These are phyloP conservation scores for Chymomyza caudatula DNA, from an alignment of 2,888 invertebrate species.

Conservation along the genomic window DNA sequence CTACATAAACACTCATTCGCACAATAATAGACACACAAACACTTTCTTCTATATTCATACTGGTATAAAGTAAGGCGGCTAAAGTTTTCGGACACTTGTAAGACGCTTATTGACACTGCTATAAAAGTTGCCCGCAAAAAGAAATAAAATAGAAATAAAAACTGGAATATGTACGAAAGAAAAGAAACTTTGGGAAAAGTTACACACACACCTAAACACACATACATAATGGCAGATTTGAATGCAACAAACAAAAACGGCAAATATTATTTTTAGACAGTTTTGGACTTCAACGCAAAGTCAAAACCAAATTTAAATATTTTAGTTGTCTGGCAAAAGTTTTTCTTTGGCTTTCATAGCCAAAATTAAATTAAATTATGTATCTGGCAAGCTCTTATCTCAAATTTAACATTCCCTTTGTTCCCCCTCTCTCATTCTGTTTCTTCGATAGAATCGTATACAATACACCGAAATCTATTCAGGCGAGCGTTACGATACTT, in stretches of 20 bases:
- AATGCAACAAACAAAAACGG: constrained; percentile 16
- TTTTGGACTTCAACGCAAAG: constrained; percentile 9
- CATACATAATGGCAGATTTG: constrained; percentile 5
- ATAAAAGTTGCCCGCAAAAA: constrained; percentile 35
- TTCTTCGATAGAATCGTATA: constrained; percentile 82
- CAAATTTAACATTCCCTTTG: constrained; percentile 11
- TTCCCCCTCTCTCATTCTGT: constrained; percentile 7
- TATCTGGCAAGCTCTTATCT: constrained; percentile 12
- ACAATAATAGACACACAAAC: not conserved
- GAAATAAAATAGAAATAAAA: constrained; percentile 22
- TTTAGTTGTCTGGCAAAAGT: not conserved
- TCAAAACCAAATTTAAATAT: constrained; percentile 21
- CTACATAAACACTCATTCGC: not conserved
- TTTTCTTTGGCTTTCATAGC: not conserved
- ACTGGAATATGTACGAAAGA: not conserved
- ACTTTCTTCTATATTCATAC: constrained; percentile 14
- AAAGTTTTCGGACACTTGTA: constrained; percentile 55
- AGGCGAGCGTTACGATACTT: constrained; percentile 91
- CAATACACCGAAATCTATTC: constrained; percentile 87
- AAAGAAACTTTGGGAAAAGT: not conserved
- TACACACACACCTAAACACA: constrained; percentile 6
- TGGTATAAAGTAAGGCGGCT: constrained; percentile 2
- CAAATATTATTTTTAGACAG: constrained; percentile 10
- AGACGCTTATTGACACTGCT: constrained; percentile 62
- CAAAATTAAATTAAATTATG: constrained; percentile 27